Conservation (phyloP, 2,888 invertebrate genomes). For the Ceratothoa steindachneri region DNA sequence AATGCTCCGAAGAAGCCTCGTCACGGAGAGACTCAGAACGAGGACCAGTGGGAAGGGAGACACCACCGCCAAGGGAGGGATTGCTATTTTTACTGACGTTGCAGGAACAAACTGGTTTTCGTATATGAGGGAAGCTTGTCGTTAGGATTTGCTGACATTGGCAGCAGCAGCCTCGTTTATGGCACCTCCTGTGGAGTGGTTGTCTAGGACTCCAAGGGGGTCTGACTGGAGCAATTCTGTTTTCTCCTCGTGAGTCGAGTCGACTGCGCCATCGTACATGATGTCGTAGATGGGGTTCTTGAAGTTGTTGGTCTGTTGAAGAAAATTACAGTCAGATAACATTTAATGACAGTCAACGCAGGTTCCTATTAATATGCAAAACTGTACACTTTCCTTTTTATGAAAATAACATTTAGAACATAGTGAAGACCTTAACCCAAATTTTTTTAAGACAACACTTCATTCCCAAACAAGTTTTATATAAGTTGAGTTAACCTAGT, state of each 20-base stretch:
- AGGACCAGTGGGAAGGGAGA: too few species aligned
- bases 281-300: conserved; percentile 83
- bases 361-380: background rate
- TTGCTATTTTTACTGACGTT: too few species aligned
- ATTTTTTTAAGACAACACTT: too few species aligned
- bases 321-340: background rate
- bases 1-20: too few species aligned
- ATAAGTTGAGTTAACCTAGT: too few species aligned
- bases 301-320: conserved; percentile 55
- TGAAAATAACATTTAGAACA: background rate
- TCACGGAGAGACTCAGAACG: too few species aligned
- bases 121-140: background rate
- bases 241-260: conserved; percentile 31
- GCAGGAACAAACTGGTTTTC: background rate
- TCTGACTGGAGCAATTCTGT: conserved; percentile 45
- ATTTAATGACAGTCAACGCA: background rate
- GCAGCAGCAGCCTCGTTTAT: too few species aligned
- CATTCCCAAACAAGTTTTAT: too few species aligned
- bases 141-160: conserved; percentile 4
- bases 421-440: too few species aligned
- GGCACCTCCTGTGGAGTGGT: background rate
- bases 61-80: too few species aligned
- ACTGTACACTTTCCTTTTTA: background rate
- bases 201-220: conserved; percentile 43
- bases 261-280: conserved; percentile 58